Base-by-base conservation (phyloP, 2,888 invertebrate species). In the Boloria euphrosyne region DNA sequence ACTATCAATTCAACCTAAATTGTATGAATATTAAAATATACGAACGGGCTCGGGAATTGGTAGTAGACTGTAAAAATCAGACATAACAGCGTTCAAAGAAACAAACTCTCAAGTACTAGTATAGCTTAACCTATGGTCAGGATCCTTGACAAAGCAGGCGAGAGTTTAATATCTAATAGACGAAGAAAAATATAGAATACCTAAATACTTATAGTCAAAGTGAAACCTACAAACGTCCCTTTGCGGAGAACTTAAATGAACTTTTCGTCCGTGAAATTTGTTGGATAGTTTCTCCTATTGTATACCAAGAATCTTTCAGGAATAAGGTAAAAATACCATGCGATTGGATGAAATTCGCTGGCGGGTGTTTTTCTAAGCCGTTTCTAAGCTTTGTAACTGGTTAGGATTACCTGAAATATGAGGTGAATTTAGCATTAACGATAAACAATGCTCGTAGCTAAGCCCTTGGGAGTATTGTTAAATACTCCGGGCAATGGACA, bases 321-420 rank as follows among this genome's bases (percentile, higher is more conserved):
- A 57, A 7, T 44, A 50, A 55, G 62, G 22, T 6, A 22, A 18
- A 62, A 62, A 46, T 18, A 49, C 49, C n/a, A 6, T 62, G 47
- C n/a, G 47, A 54, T 38, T 27, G 27, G 5, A 13, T 17, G 3
- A 47, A 62, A 47, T 31, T 31, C 31, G 44, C 46, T 62, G 13
- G 18, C 5, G 3, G 31, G 31, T 47, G 49, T 63, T 63, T 49
- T 63, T 55, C 49, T 63, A 49, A 55, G 62, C 43, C 49, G 49
- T 54, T 44, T 22, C 18, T 46, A 27, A 57, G 46, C 46, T n/a
- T 43, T 16, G 55, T 49, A 55, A 55, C 55, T 55, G 43, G 55
- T 63, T 55, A 22, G 55, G 55, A 63, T 63, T 55, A 63, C 54
- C 55, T 49, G 62, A 51, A 63, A 50, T 50, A 50, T 38, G 62